Conservation (phyloP, 1,140 invertebrate genomes). For the Drosophila albomicans region DNA sequence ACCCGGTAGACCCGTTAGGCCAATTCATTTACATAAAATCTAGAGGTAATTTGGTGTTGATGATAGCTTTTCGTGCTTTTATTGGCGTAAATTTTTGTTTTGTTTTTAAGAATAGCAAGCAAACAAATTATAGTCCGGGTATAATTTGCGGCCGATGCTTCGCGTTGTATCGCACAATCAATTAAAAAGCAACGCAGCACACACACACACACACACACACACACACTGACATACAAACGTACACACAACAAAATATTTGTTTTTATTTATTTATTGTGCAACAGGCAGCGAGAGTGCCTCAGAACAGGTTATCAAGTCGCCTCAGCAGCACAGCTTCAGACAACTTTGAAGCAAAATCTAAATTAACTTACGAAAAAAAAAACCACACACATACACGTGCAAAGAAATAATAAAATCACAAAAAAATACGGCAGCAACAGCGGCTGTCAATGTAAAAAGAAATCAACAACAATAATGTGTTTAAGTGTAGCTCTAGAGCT, state of each 20-base stretch:
- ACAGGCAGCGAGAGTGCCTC: slow-evolving; percentile 53
- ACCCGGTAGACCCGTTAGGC: slow-evolving; percentile 44
- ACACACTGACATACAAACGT: slow-evolving; percentile 16
- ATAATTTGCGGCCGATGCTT: slow-evolving; percentile 61
- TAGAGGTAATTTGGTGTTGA: slow-evolving; percentile 50
- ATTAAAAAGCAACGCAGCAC: slow-evolving; percentile 76
- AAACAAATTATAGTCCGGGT: slow-evolving; percentile 59
- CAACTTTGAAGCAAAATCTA: slow-evolving; percentile 12
- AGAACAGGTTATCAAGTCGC: slow-evolving; percentile 78
- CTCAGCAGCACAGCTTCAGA: slow-evolving; percentile 43
- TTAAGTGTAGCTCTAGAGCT: slow-evolving; percentile 17
- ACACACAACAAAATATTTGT: slow-evolving; percentile 47
- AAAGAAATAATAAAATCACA: slow-evolving; percentile 17
- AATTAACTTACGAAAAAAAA: slow-evolving; percentile 22
- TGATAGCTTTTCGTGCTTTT: slow-evolving; percentile 54
- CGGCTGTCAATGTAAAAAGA: slow-evolving; percentile 22
- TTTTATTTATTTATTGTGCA: slow-evolving; percentile 82
- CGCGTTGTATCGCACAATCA: slow-evolving; percentile 63
- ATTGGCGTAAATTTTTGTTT: slow-evolving; percentile 66
- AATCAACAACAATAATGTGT: slow-evolving; percentile 7
- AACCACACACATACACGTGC: not conserved
- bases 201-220: slow-evolving; percentile 44
- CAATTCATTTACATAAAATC: slow-evolving; percentile 66
- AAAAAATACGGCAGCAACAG: slow-evolving; percentile 26
- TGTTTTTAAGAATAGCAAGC: slow-evolving; percentile 56